Evolutionary conservation across 2,113 vertebrate genomes (phyloP), one percentile per base, ranked within the genome.

Genomic region (Sinocyclocheilus maitianheensis): DNA sequence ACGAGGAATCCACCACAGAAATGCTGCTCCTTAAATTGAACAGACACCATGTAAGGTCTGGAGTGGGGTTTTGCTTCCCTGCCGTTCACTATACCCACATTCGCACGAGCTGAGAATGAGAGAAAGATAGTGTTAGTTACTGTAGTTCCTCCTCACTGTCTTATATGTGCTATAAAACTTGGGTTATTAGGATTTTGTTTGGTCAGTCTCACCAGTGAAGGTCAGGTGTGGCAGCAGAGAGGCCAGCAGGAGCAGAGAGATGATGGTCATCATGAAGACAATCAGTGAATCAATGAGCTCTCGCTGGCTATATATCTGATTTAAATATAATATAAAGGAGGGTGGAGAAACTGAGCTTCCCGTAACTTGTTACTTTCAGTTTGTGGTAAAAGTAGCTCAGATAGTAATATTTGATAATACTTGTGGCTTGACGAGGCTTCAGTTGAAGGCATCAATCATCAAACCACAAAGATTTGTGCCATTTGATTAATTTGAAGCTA

Each of bases 41-140:
- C 3, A 37, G 88, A 89, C 34, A 76, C 88, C 86, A 87, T 87
- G 84, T 89, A 89, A 14, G 86, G 86, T 46, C 65, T 87, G 78
- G 88, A 85, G 65, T 89, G 85, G 0, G 63, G 83, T 58, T 3
- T 40, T 18, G 53, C 79, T 24, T 83, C 86, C 3, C 1, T 65
- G 81, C 86, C 84, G 14, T 86, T 86, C 62, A 89, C 40, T 43
- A 80, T 58, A 6, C 16, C 53, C 53, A 58, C 53, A 58, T 58
- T 58, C 18, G 1, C 53, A 20, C 18, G 16, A 77, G 71, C 83
- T 85, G 86, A 89, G 88, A 9, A 43, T 43, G 43, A n/a, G 79
- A 2, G 84, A 16, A 81, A 90, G 53, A 58, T 58, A 58, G 53
- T 20, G 53, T 20, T 55, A 55, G 53, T 55, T 58, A 20, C 20